Evolutionary conservation across 2,888 invertebrate genomes (phyloP), one percentile per base, ranked within the genome.

Genomic region (Sminthurinus aureus): DNA sequence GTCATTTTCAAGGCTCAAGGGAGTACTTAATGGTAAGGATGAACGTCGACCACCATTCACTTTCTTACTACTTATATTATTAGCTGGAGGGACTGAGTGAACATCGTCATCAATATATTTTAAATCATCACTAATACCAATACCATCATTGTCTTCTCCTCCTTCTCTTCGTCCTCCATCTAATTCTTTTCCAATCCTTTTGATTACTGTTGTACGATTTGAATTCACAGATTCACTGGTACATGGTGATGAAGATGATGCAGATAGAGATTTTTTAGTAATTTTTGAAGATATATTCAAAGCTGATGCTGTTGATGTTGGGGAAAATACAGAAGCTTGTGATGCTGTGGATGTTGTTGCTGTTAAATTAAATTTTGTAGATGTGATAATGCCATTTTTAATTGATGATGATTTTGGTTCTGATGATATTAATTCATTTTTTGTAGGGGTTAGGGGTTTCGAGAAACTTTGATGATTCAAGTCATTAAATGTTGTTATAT

Each of bases 21-120:
- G 86, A 66, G 85, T 85, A 69, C 78, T 58, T 20, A 84, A 85
- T 24, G 87, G 88, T 22, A 88, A 84, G 0, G 88, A 88, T 24
- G 88, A 87, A n/a, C 88, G 84, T 52, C 88, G 84, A 73, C 26
- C n/a, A n/a, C 85, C 84, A 78, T 13, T 79, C 77, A 82, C 20
- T 64, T 80, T 24, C 80, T 71, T 58, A 20, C n/a, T 69, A 38
- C 38, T 38, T 38, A 38, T 38, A 38, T 38, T 38, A 38, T 38
- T 38, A 18, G 64, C 3, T 20, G 79, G 51, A 22, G 81, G 71
- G 64, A 74, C 83, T 20, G 38, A 64, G 26, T 64, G 78, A 22
- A 79, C 85, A 67, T 86, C 86, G 50, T 86, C 85, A 67, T 86
- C 84, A 76, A 85, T 86, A 80, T 82, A 86, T 38, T 83, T 84